These are phyloP conservation scores for Scolopax bukidnonensis DNA, from an alignment of 2,797 vertebrate genomes.

Conservation along the genomic window DNA sequence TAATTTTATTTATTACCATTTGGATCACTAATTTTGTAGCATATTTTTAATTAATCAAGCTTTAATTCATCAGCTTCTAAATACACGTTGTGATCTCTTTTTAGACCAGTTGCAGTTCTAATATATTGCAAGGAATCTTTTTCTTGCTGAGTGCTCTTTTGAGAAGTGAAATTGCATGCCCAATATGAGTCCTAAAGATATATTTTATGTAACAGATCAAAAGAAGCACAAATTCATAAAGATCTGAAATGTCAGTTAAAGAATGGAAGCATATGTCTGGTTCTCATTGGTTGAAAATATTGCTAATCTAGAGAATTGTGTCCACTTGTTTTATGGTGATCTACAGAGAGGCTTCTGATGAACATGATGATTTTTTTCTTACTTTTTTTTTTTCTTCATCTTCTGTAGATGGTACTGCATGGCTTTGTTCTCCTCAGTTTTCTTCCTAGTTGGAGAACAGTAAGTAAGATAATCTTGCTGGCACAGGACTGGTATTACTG, in stretches of 20 bases:
- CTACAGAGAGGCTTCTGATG: background rate
- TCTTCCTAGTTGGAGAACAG: background rate
- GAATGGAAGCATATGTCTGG: background rate
- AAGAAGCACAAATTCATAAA: background rate
- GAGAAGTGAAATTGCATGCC: background rate
- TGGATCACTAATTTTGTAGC: background rate
- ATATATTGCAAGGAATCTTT: background rate
- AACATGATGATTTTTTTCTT: fast-evolving
- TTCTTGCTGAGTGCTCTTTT: background rate
- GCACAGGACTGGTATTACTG: background rate
- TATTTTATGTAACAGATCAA: fast-evolving
- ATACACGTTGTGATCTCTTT: background rate
- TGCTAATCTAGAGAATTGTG: background rate
- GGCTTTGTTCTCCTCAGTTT: background rate
- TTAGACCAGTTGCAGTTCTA: background rate
- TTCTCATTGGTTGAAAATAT: background rate
- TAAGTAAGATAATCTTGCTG: background rate
- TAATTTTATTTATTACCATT: background rate
- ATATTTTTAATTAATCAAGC: background rate
- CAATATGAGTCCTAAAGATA: background rate
- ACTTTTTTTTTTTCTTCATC: background rate
- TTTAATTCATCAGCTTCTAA: background rate
- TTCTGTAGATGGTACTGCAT: background rate
- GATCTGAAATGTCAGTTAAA: background rate
- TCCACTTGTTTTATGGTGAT: background rate